These are phyloP conservation scores for Eupleurogrammus muticus DNA, from an alignment of 2,797 vertebrate species.

Conservation along the genomic window DNA sequence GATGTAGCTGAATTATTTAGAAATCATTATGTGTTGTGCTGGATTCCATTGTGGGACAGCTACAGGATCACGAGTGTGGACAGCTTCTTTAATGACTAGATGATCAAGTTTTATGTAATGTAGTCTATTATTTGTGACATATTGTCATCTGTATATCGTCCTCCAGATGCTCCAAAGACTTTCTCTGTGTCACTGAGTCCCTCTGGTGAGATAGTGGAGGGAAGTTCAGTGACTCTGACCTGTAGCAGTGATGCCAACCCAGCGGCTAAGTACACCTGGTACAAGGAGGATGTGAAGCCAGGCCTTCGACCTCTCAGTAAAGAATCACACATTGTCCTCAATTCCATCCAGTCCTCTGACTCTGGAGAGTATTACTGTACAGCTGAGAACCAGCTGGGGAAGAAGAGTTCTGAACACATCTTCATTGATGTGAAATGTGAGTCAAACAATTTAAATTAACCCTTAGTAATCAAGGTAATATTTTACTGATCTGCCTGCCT, in stretches of 20 bases:
- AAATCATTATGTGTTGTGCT: too few relatives aligned
- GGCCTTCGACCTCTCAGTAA: background rate
- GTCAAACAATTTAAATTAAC: constrained; percentile 2
- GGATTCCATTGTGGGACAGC: too few relatives aligned
- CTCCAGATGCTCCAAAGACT: constrained; percentile 15
- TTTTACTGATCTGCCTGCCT: too few relatives aligned
- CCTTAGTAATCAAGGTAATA: too few relatives aligned
- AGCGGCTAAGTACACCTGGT: constrained; percentile 32
- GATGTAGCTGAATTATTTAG: too few relatives aligned
- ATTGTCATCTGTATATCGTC: background rate
- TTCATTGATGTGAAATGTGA: constrained; percentile 32
- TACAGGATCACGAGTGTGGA: too few relatives aligned
- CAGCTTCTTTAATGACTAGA: too few relatives aligned
- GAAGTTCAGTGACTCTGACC: constrained; percentile 45
- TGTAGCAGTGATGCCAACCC: constrained; percentile 58
- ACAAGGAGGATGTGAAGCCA: constrained; percentile 11
- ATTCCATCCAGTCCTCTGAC: constrained; percentile 23
- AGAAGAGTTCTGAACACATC: background rate
- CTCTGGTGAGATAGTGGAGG: constrained; percentile 44
- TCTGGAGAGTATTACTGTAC: constrained; percentile 43
- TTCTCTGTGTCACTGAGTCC: constrained; percentile 6
- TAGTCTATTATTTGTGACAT: too few relatives aligned
- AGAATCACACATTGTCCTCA: constrained; percentile 3
- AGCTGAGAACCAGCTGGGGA: constrained; percentile 21
- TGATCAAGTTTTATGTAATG: too few relatives aligned